These are phyloP conservation scores for Congeria kusceri DNA, from an alignment of 2,888 invertebrate genomes.

Conservation along the genomic window DNA sequence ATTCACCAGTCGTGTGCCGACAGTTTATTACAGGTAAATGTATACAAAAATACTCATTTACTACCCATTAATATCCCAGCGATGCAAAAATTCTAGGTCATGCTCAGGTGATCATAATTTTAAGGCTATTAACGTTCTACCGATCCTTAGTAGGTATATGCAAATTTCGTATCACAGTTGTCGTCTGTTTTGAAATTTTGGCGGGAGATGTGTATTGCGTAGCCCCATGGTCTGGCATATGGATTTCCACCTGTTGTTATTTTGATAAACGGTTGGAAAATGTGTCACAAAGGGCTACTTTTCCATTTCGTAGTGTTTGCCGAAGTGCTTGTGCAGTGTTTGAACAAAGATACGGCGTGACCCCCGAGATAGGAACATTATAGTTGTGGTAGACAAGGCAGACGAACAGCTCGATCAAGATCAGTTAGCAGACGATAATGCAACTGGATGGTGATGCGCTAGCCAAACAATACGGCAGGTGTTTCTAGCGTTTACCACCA, in stretches of 20 bases:
- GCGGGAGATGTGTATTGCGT: constrained; percentile 58
- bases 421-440: constrained; percentile 15
- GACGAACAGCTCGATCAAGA: constrained; percentile 11
- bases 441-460: not conserved
- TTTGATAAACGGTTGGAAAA: constrained; percentile 45
- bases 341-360: constrained; percentile 15
- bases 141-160: no score
- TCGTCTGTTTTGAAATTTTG: constrained; percentile 48
- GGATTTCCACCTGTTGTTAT: constrained; percentile 63
- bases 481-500: constrained; percentile 11
- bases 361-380: constrained; percentile 14
- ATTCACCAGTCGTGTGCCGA: constrained; percentile 65
- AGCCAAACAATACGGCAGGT: constrained; percentile 43
- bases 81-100: constrained; percentile 1
- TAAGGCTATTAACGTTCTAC: not conserved
- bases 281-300: constrained; percentile 25
- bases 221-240: constrained; percentile 55
- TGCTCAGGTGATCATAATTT: constrained; percentile 4
- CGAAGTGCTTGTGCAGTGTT: constrained; percentile 5
- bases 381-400: constrained; percentile 2
- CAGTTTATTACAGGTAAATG: constrained; percentile 29
- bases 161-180: not conserved
- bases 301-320: constrained; percentile 40
- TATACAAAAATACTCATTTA: constrained; percentile 29
- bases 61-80: not conserved